These are phyloP conservation scores for Naso thynnoides DNA, from an alignment of 2,797 vertebrate genomes.

Conservation along the genomic window DNA sequence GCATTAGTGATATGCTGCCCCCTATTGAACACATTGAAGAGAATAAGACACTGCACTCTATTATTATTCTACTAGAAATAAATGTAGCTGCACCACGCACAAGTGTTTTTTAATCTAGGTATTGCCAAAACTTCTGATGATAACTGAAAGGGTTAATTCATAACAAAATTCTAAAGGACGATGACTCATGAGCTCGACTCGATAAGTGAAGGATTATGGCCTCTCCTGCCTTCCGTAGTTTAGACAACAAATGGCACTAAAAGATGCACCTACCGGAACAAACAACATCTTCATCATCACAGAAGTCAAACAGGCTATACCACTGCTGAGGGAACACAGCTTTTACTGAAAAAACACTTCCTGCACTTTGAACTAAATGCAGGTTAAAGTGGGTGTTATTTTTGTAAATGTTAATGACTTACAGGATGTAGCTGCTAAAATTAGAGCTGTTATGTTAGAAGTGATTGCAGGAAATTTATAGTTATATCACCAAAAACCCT, in stretches of 20 bases:
- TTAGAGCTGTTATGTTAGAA: not conserved
- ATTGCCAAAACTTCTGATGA: not conserved
- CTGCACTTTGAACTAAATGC: not conserved
- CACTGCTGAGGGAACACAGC: not conserved
- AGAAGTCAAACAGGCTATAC: not conserved
- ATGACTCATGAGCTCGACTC: too few species aligned
- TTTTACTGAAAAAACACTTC: not conserved
- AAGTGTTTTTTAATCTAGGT: not conserved
- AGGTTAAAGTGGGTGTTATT: not conserved
- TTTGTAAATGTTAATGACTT: not conserved
- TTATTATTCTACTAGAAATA: too few species aligned
- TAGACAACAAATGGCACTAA: not conserved
- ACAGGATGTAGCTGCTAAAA: not conserved
- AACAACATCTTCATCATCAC: slow-evolving; percentile 15
- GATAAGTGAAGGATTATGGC: not conserved
- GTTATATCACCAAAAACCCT: slow-evolving; percentile 25
- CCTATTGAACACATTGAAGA: too few species aligned
- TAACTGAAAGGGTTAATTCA: not conserved
- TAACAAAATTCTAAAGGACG: not conserved
- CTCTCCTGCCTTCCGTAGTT: accelerated
- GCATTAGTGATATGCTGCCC: too few species aligned
- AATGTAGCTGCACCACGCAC: too few species aligned
- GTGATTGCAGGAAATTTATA: slow-evolving; percentile 18
- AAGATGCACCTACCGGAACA: not conserved
- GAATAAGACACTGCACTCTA: too few species aligned